phyloP scores from a whole-genome alignment of 2,113 vertebrate species.

The Ancistrus triradiatus region DNA sequence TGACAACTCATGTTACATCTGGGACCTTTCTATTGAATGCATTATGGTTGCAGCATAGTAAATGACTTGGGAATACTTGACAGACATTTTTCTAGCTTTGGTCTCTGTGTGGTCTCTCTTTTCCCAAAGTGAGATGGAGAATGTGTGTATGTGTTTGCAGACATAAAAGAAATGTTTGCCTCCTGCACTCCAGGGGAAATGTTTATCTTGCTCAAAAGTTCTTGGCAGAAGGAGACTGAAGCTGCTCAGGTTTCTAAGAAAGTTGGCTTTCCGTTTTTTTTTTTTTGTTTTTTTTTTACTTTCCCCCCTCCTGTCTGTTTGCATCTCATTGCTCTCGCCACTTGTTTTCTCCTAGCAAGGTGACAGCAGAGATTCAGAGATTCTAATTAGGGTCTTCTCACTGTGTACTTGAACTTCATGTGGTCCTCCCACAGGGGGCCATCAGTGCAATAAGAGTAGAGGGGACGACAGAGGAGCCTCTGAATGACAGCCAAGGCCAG shows the following conservation, averaged over 20 bases:
- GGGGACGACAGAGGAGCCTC: neutral
- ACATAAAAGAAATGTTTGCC: conserved; percentile 23
- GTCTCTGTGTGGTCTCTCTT: conserved; percentile 19
- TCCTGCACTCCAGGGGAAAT: conserved; percentile 2
- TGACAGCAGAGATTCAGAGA: conserved; percentile 25
- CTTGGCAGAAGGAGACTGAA: neutral
- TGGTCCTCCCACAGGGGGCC: conserved; percentile 38
- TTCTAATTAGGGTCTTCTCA: conserved; percentile 37
- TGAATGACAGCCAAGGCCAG: conserved; percentile 33
- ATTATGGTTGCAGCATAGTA: too few relatives aligned
- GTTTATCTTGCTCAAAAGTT: neutral
- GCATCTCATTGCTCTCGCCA: neutral
- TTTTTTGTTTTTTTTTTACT: too few relatives aligned
- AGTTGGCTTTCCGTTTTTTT: too few relatives aligned
- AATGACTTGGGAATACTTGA: too few relatives aligned
- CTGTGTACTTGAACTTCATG: conserved; percentile 30
- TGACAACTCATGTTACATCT: too few relatives aligned
- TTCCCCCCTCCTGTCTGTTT: neutral
- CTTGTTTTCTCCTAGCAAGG: conserved; percentile 6
- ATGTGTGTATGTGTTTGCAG: neutral
- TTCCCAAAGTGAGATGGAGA: neutral
- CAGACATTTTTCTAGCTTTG: conserved; percentile 6
- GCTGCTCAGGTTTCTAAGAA: conserved; percentile 8
- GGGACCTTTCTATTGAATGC: too few relatives aligned
- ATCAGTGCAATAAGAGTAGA: conserved; percentile 8